Evolutionary conservation across 2,113 vertebrate species (phyloP), one percentile per base, ranked within the genome.

Genomic region (Antennarius striatus): DNA sequence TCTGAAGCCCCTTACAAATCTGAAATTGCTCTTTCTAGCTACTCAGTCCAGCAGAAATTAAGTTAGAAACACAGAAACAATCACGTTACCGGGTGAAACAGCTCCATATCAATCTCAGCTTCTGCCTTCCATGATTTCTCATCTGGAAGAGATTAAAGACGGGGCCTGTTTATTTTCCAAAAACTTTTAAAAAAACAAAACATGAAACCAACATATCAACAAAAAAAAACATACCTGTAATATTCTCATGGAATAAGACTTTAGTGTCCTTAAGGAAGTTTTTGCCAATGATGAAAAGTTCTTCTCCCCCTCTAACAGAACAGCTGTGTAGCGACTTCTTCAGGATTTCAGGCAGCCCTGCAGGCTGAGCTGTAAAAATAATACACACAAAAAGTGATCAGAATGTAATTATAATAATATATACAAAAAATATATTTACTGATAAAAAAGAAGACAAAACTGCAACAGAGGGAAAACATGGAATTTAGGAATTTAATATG

Each of bases 191-290:
- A 22, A 47, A 15, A 15, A 47, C 2, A 47, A 14, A 15, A 4
- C 14, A 15, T 15, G 12, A 47, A 15, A 11, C 45, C 3, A 47
- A 47, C 2, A 15, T 4, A 47, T 12, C 10, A 8, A 32, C 39
- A 3, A 36, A 5, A 55, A 3, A 15, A 11, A 10, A 3, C 91
- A 89, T 65, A 99, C 98, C 98, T 59, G 96, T 94, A 74, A 94
- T 22, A 64, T 96, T 97, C 86, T 99, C 96, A 10, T 99, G 96
- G 91, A 99, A 99, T 89, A 98, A 93, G 82, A 99, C 96, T 94
- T 98, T 98, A 71, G 97, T 95, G 92, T 98, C 98, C 92, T 99
- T 99, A 14, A 99, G 93, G 88, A 99, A 99, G 91, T 99, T 99
- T 90, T 99, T 99, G 89, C 98, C 98, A 29, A 99, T 99, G 85